phyloP scores from a whole-genome alignment of 2,888 invertebrate genomes.

The Sepiola atlantica region DNA sequence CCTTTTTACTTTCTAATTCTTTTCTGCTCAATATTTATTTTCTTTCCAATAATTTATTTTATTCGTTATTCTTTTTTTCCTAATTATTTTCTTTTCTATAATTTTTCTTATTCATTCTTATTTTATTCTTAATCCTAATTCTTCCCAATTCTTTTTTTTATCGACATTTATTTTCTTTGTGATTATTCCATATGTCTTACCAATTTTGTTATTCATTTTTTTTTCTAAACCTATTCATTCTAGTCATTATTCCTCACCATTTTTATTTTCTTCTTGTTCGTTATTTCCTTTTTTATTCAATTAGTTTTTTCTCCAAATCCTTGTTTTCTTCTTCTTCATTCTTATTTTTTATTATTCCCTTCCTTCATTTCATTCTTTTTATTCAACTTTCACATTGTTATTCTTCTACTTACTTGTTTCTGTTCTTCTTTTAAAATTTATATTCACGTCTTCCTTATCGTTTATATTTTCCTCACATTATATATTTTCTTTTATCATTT shows the following conservation, averaged over 20 bases:
- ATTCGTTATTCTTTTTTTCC: neutral
- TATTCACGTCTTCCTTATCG: no score
- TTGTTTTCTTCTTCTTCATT: no score
- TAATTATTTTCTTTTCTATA: neutral
- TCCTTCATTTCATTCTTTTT: no score
- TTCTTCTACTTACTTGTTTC: no score
- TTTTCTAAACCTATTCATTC: accelerated
- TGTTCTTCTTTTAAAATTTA: no score
- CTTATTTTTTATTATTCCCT: no score
- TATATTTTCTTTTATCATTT: no score
- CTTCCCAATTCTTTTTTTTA: neutral
- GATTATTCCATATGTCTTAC: neutral
- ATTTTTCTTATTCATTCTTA: no score
- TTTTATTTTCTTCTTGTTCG: neutral
- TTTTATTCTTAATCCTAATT: neutral
- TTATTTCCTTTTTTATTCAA: no score
- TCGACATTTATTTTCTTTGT: neutral
- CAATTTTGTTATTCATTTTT: accelerated
- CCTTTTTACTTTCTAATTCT: neutral
- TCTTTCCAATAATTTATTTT: neutral
- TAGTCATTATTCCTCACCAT: neutral
- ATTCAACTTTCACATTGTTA: no score
- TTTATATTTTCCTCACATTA: no score
- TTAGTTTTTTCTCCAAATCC: no score
- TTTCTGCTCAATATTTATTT: neutral